A percentile compares a stretch with the other conserved stretches of the same genome.
These are phyloP conservation scores for Panthera leo DNA, from an alignment of 2,113 vertebrate genomes.

Conservation along the genomic window DNA sequence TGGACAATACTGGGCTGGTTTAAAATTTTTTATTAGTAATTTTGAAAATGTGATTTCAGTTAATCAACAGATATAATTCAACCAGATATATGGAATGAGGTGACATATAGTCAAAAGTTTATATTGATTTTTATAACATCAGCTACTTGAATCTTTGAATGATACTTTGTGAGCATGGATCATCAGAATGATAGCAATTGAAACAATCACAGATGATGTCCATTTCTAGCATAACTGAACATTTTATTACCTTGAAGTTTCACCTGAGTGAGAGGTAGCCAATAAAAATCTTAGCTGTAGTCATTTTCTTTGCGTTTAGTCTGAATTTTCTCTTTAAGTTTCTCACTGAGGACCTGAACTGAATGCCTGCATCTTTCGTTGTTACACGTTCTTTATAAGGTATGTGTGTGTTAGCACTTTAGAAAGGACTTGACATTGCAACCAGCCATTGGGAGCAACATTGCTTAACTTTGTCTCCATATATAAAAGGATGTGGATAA, in stretches of 20 bases:
- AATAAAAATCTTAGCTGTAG: neutral
- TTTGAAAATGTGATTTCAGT: slow-evolving; percentile 31
- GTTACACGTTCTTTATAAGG: neutral
- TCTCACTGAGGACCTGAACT: neutral
- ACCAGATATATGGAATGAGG: neutral
- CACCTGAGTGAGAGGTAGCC: neutral
- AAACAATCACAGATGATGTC: neutral
- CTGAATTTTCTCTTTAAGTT: neutral
- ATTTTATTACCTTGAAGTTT: neutral
- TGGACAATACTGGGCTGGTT: neutral
- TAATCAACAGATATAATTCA: neutral
- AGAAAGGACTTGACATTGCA: neutral
- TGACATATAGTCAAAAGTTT: neutral
- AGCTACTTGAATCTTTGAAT: neutral
- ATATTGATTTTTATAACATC: neutral
- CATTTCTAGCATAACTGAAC: neutral
- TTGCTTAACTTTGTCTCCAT: neutral
- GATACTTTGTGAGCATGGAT: neutral
- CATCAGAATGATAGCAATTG: neutral
- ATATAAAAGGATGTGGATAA: neutral
- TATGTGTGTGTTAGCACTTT: neutral
- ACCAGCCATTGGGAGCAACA: rapidly evolving
- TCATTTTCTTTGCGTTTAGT: neutral
- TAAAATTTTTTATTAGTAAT: neutral
- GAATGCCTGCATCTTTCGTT: neutral